Percentiles rank a stretch among this genome's conserved stretches.
Conservation (phyloP, 2,113 vertebrate species). For the Turnix velox region DNA sequence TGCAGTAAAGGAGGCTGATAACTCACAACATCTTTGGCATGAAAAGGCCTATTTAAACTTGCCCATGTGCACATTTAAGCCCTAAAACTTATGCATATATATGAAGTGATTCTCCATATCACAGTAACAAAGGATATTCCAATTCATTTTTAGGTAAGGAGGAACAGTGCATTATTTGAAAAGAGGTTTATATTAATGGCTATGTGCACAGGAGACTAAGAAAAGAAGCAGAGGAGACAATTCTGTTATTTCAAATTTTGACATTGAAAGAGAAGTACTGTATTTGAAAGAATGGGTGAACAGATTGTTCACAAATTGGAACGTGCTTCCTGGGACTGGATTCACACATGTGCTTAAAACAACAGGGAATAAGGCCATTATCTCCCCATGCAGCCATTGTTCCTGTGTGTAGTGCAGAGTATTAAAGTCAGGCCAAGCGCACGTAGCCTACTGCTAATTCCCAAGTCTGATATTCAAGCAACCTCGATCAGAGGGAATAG, state of each 20-base stretch:
- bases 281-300: neutral
- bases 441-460: neutral
- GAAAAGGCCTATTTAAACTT: neutral
- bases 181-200: neutral
- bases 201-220: neutral
- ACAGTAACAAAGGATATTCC: neutral
- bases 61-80: neutral
- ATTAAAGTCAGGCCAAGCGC: neutral
- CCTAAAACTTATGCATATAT: neutral
- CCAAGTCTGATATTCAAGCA: neutral
- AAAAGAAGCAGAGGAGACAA: neutral
- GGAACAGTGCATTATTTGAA: neutral
- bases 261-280: neutral
- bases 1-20: neutral
- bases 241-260: neutral
- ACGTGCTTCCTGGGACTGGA: neutral
- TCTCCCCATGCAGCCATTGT: neutral
- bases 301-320: constrained; percentile 14
- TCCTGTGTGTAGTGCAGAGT: neutral
- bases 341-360: neutral
- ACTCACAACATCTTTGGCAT: neutral
- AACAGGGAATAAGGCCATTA: neutral
- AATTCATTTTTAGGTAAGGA: neutral
- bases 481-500: neutral
- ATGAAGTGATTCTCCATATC: neutral